Evolutionary conservation across 2,888 invertebrate species (phyloP).

Genomic region (Drosophila bunnanda): DNA sequence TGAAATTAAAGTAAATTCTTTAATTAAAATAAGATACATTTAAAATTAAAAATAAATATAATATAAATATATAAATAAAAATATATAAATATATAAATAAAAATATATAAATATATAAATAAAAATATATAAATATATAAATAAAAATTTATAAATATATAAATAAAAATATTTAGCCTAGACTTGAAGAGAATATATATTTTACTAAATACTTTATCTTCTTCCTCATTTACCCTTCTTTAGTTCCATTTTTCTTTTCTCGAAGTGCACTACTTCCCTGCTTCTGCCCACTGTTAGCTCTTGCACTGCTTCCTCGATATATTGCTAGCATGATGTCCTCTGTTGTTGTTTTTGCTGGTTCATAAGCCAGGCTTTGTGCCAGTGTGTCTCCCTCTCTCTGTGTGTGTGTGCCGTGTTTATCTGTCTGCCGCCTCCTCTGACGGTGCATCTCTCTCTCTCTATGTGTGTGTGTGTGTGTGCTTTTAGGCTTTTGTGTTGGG

Average conservation of each 20-base stretch:
- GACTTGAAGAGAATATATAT: too few relatives aligned
- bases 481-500: slow-evolving; percentile 76
- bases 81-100: too few relatives aligned
- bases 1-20: too few relatives aligned
- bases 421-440: slow-evolving; percentile 41
- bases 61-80: too few relatives aligned
- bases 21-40: too few relatives aligned
- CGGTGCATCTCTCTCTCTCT: background rate
- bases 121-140: too few relatives aligned
- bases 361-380: slow-evolving; percentile 48
- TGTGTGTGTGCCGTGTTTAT: slow-evolving; percentile 39
- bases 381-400: slow-evolving; percentile 6
- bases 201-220: too few relatives aligned
- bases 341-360: slow-evolving; percentile 27
- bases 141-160: too few relatives aligned
- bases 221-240: background rate
- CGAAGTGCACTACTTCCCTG: slow-evolving; percentile 17
- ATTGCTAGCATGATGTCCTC: slow-evolving; percentile 41
- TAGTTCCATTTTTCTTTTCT: background rate
- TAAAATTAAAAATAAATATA: too few relatives aligned
- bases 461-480: slow-evolving; percentile 57
- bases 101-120: too few relatives aligned
- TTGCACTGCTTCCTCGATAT: slow-evolving; percentile 21
- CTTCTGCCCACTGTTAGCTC: slow-evolving; percentile 27
- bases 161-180: too few relatives aligned